Percentiles rank a stretch among this genome's conserved stretches.
Evolutionary conservation across 2,113 vertebrate species (phyloP).

Genomic region (Xyrauchen texanus): DNA sequence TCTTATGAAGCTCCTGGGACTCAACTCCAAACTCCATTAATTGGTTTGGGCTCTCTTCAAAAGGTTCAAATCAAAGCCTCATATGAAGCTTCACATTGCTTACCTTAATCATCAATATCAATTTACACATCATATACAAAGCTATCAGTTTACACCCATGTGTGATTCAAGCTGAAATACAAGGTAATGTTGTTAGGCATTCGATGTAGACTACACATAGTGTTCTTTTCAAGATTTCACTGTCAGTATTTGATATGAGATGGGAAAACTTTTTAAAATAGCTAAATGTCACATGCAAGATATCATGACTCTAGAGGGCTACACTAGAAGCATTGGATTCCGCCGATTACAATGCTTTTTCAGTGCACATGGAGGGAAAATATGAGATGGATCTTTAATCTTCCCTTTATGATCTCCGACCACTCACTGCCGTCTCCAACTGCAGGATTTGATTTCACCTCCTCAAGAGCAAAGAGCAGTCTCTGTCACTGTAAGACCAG

Average conservation of each 20-base stretch:
- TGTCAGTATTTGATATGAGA: conserved; percentile 34
- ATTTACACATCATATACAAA: conserved; percentile 52
- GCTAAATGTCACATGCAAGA: conserved; percentile 28
- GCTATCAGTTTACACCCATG: conserved; percentile 18
- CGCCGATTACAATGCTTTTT: conserved; percentile 14
- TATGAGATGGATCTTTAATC: conserved; percentile 39
- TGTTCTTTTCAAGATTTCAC: conserved; percentile 11
- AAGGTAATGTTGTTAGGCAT: conserved; percentile 34
- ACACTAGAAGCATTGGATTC: conserved; percentile 24
- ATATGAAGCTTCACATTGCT: conserved; percentile 63
- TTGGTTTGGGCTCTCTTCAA: conserved; percentile 73
- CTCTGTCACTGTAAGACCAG: conserved; percentile 37
- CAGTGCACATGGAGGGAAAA: conserved; percentile 18
- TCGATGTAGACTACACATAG: conserved; percentile 25
- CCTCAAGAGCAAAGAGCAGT: conserved; percentile 21
- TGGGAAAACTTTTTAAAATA: conserved; percentile 27
- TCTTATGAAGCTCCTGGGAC: conserved; percentile 73
- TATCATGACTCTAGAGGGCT: conserved; percentile 22
- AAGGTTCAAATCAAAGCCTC: conserved; percentile 66
- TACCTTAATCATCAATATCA: conserved; percentile 62
- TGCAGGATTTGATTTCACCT: conserved; percentile 23
- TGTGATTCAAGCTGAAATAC: conserved; percentile 14
- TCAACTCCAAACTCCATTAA: conserved; percentile 68
- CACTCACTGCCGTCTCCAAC: conserved; percentile 25
- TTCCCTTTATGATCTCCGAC: conserved; percentile 22